Percentiles rank a stretch among this genome's conserved stretches.
Evolutionary conservation across 2,888 invertebrate species (phyloP).

Genomic region (Ypsolopha sequella): DNA sequence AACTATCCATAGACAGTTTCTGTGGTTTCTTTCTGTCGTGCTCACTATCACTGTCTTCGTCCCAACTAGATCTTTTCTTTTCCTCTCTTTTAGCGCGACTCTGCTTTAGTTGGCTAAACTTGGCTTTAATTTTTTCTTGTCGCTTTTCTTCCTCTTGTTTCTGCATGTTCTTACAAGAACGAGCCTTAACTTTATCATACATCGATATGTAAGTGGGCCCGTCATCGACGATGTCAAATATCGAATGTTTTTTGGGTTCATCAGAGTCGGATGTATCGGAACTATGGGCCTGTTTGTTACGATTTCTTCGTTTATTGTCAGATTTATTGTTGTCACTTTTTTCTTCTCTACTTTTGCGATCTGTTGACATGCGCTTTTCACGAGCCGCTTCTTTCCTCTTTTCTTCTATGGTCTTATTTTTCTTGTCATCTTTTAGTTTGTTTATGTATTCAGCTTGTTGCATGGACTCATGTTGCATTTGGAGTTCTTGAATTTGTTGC

Average conservation of each 20-base stretch:
- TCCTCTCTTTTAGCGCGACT: slow-evolving; percentile 89
- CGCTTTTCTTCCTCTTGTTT: slow-evolving; percentile 91
- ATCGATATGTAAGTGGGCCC: slow-evolving; percentile 94
- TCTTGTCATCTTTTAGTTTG: slow-evolving; percentile 57
- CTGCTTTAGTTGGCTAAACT: slow-evolving; percentile 89
- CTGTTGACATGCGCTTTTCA: slow-evolving; percentile 63
- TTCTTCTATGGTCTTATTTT: slow-evolving; percentile 40
- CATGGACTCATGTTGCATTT: slow-evolving; percentile 58
- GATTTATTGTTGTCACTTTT: slow-evolving; percentile 41
- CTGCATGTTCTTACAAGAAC: slow-evolving; percentile 94
- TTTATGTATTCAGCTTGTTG: slow-evolving; percentile 46
- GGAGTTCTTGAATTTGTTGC: slow-evolving; percentile 60
- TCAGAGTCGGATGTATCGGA: slow-evolving; percentile 82
- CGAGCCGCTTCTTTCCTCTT: slow-evolving; percentile 56
- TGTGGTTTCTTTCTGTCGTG: slow-evolving; percentile 47
- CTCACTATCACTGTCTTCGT: slow-evolving; percentile 85
- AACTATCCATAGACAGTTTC: slow-evolving; percentile 62
- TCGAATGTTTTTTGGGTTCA: slow-evolving; percentile 90
- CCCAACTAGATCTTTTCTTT: slow-evolving; percentile 92
- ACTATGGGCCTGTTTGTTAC: slow-evolving; percentile 60
- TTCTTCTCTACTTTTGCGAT: slow-evolving; percentile 65
- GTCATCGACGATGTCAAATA: slow-evolving; percentile 91
- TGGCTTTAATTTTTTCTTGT: slow-evolving; percentile 88
- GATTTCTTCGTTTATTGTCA: slow-evolving; percentile 38
- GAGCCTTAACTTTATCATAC: slow-evolving; percentile 97